These are phyloP conservation scores for Clostera curtula DNA, from an alignment of 2,888 invertebrate genomes.

Conservation along the genomic window DNA sequence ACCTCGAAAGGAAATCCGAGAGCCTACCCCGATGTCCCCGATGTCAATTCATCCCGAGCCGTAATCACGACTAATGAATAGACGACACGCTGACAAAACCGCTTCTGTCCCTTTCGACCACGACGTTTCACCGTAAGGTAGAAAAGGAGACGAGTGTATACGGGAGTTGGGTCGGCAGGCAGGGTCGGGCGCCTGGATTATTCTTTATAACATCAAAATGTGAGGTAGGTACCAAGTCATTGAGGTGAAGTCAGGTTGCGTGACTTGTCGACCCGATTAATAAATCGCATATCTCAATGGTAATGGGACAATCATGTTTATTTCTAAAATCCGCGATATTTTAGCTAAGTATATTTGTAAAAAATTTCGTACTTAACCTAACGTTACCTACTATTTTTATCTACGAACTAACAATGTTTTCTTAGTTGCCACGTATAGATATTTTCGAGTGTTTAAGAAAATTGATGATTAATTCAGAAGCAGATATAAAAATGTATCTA, in stretches of 20 bases:
- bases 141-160: conserved; percentile 42
- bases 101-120: conserved; percentile 44
- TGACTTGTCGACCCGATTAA: conserved; percentile 64
- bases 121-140: conserved; percentile 27
- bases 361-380: no score
- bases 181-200: conserved; percentile 63
- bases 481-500: no score
- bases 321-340: no score
- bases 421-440: no score
- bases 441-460: no score
- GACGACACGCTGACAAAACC: conserved; percentile 48
- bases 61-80: conserved; percentile 72
- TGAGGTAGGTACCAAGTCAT: conserved; percentile 48
- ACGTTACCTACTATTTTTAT: no score
- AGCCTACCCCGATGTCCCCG: conserved; percentile 58
- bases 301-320: conserved; percentile 7
- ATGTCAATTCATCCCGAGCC: conserved; percentile 68
- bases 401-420: no score
- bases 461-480: no score
- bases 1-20: conserved; percentile 58
- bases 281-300: conserved; percentile 46
- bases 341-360: no score
- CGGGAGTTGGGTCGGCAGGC: conserved; percentile 38
- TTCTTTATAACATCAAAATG: conserved; percentile 69
- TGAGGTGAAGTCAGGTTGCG: conserved; percentile 63